Percentiles rank a stretch among this genome's conserved stretches.
These are phyloP conservation scores for Erannis defoliaria DNA, from an alignment of 2,888 invertebrate species.

Conservation along the genomic window DNA sequence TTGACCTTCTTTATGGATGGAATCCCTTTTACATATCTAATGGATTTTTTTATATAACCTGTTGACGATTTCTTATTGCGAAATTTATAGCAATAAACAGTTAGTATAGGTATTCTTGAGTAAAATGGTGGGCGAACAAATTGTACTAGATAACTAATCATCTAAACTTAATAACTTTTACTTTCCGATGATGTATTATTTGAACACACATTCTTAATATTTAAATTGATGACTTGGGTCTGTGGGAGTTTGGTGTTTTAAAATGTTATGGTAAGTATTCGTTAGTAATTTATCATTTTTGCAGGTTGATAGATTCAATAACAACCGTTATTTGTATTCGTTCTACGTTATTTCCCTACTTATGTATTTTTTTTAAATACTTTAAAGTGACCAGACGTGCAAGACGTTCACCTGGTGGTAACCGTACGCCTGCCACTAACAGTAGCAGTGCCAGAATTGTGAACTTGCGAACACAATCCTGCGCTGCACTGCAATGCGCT, in stretches of 20 bases:
- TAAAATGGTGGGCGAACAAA: slow-evolving; percentile 6
- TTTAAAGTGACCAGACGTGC: too few species aligned
- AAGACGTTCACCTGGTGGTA: too few species aligned
- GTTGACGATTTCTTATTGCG: neutral
- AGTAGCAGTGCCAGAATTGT: too few species aligned
- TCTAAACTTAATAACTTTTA: slow-evolving; percentile 14
- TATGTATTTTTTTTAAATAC: too few species aligned
- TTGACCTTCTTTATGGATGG: too few species aligned
- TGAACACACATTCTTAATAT: neutral
- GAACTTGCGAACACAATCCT: too few species aligned
- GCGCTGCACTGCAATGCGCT: too few species aligned
- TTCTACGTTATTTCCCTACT: too few species aligned
- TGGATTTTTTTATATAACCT: neutral
- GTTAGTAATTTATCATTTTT: slow-evolving; percentile 7
- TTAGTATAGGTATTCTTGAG: neutral
- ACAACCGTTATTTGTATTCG: too few species aligned
- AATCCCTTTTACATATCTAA: neutral
- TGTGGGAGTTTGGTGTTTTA: neutral
- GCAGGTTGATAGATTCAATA: neutral
- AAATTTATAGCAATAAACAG: neutral
- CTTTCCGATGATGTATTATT: slow-evolving; percentile 15
- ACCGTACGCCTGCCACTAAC: too few species aligned
- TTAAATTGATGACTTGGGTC: neutral
- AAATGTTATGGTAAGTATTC: neutral
- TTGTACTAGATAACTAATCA: slow-evolving; percentile 9